A percentile compares a stretch with the other conserved stretches of the same genome.
Evolutionary conservation across 2,113 vertebrate species (phyloP).

Genomic region (Malurus cyaneus): DNA sequence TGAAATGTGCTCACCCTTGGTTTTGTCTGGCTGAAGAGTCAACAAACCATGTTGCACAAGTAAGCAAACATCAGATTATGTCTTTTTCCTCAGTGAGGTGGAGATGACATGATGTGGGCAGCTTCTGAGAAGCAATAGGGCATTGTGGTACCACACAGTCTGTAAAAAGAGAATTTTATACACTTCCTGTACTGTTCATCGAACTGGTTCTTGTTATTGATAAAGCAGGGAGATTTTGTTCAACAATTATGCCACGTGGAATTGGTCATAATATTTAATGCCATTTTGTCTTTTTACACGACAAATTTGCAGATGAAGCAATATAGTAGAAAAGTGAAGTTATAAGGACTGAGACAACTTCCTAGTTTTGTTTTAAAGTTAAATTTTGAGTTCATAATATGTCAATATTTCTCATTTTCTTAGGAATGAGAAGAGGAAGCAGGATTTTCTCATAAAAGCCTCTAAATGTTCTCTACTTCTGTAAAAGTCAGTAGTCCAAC

Average conservation of each 20-base stretch:
- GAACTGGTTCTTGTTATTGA: slow-evolving; percentile 9
- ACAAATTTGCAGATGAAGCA: not conserved
- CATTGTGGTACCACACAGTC: not conserved
- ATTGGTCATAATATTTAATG: slow-evolving; percentile 22
- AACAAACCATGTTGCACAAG: not conserved
- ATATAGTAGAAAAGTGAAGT: not conserved
- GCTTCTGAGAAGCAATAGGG: not conserved
- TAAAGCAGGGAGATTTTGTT: slow-evolving; percentile 3
- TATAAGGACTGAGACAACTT: not conserved
- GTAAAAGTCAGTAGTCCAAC: not conserved
- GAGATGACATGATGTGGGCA: not conserved
- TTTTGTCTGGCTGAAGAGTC: slow-evolving; percentile 34
- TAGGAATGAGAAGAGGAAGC: not conserved
- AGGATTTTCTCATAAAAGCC: not conserved
- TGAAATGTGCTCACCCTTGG: not conserved
- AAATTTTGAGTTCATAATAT: not conserved
- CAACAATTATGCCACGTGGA: not conserved
- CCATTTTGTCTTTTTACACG: slow-evolving; percentile 19
- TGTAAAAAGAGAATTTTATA: not conserved
- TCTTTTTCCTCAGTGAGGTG: not conserved
- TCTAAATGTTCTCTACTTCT: too few relatives aligned
- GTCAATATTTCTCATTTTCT: not conserved
- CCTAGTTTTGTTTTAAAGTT: not conserved
- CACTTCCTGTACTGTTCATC: not conserved
- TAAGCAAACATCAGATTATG: not conserved